Evolutionary conservation across 2,888 invertebrate genomes (phyloP), one percentile per base, ranked within the genome.

Genomic region (Pterostichus niger): DNA sequence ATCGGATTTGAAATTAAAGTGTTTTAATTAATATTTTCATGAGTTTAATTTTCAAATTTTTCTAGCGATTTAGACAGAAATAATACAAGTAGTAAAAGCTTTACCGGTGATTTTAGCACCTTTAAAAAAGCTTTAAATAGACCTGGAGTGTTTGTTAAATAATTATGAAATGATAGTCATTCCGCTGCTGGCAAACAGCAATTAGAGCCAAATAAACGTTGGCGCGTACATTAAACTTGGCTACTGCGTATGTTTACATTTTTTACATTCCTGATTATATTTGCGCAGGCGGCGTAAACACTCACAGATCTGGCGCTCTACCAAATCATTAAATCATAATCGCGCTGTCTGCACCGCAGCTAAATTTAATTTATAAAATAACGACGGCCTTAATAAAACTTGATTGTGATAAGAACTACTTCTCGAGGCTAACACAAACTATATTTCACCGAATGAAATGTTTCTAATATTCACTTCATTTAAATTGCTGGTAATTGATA

Each of bases 201-300:
- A 64, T 64, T 33, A 64, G 33, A 13, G 71, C 71, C 71, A 71
- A 71, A 54, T 54, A 44, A 15, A 46, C 15, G 13, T 71, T 68
- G 68, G 68, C 68, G 71, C 78, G 78, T 78, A 78, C 78, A 59
- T 78, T 78, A 78, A 78, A 59, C 78, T 78, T 78, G 59, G 78
- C 78, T 59, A n/a, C 59, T 44, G 56, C 33, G 40, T 61, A 44
- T 78, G 78, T 78, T 78, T 78, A 78, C 59, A 78, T 78, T 78
- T 78, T 78, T 78, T 78, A 54, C 78, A 78, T 59, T 40, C 77
- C 56, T 24, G 40, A 61, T 59, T 78, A 54, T 76, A 76, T 78
- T 78, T 78, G 44, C 59, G 35, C 17, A 46, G 17, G 11, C 15
- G 76, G 31, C 52, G 78, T 78, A 56, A 78, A 78, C 78, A 35